Evolutionary conservation across 2,888 invertebrate genomes (phyloP), one percentile per base, ranked within the genome.

Genomic region (Neria commutata): DNA sequence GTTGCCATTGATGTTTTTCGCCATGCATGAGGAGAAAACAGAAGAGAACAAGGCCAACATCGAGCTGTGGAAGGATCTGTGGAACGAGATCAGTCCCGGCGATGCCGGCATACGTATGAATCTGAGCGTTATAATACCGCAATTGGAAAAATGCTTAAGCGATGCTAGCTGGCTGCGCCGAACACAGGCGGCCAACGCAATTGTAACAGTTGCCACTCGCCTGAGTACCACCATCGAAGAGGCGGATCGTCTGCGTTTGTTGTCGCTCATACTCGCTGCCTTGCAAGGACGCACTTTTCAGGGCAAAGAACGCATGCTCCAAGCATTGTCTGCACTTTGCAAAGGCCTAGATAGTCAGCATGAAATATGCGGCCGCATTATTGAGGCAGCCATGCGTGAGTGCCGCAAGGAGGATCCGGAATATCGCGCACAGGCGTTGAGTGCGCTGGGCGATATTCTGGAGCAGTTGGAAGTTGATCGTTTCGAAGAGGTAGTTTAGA

Each of bases 91-190:
- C 29, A 90, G 92, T 63, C 92, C 93, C n/a, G 91, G 91, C n/a
- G 95, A 94, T 83, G 87, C 87, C 49, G 94, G 92, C 40, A 89
- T 95, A 65, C 85, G 88, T 24, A 87, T 90, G 62, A 91, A 95
- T 78, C 81, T 94, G 60, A 83, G 86, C 48, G 87, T 88, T 52
- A 91, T 95, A 55, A 86, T 91, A 49, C 83, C 84, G 37, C 87
- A 90, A 67, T 83, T 93, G 10, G 88, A 90, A 67, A 83, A 83
- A 2, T 89, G 91, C 0, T 84, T 95, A 8, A 87, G 88, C 64
- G 92, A 93, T n/a, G 87, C 90, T 54, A 92, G 91, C 34, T 96
- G 95, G 95, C 88, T 87, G 11, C 89, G 89, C 70, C 95, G 95
- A 83, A 90, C 92, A 4, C 93, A 92, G 86, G 92, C 91, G 1